Evolutionary conservation across 2,888 invertebrate genomes (phyloP).

Genomic region (Acronicta leporina): DNA sequence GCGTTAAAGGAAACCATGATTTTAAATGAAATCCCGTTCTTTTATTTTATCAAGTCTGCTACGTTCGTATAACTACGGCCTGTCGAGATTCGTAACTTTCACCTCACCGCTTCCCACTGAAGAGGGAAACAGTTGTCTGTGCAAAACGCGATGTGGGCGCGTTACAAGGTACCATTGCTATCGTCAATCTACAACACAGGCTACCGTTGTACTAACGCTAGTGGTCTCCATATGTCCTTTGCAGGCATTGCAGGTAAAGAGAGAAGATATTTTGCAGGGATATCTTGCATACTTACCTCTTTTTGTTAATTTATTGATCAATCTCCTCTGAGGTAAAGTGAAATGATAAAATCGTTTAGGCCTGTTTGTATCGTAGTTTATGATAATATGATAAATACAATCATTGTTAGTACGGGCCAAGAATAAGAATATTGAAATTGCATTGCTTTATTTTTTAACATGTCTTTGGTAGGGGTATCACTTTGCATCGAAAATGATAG

Average conservation of each 20-base stretch:
- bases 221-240: slow-evolving; percentile 3
- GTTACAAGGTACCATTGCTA: slow-evolving; percentile 30
- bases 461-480: background rate
- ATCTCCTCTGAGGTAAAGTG: slow-evolving; percentile 1
- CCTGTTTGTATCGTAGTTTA: too few relatives aligned
- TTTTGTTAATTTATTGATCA: slow-evolving; percentile 17
- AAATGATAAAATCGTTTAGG: background rate
- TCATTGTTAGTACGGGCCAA: background rate
- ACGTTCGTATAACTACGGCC: slow-evolving; percentile 15
- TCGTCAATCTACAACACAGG: slow-evolving; percentile 26
- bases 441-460: background rate
- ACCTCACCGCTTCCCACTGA: slow-evolving; percentile 44
- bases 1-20: slow-evolving; percentile 30
- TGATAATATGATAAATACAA: too few relatives aligned
- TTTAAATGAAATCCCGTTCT: slow-evolving; percentile 18
- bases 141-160: slow-evolving; percentile 42
- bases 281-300: slow-evolving; percentile 22
- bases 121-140: slow-evolving; percentile 34
- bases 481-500: background rate
- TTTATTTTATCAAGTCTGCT: slow-evolving; percentile 9
- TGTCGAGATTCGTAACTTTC: slow-evolving; percentile 47
- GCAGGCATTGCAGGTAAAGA: slow-evolving; percentile 29
- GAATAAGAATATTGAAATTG: background rate
- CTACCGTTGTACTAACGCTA: slow-evolving; percentile 33
- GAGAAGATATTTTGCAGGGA: slow-evolving; percentile 45